phyloP scores from a whole-genome alignment of 2,113 vertebrate genomes.

The Fulmarus glacialis region DNA sequence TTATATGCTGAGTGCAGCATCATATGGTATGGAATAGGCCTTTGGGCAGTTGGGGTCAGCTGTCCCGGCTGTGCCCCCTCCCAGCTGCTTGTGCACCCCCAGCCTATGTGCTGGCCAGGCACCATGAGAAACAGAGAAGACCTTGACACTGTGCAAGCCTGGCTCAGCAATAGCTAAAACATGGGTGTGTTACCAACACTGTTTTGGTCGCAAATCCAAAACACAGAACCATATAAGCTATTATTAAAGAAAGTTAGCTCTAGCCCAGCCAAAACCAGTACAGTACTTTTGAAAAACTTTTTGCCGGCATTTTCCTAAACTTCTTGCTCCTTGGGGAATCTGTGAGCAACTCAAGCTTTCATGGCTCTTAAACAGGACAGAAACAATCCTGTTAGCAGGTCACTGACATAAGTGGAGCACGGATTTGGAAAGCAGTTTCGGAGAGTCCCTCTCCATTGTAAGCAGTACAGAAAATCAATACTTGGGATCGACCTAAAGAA shows the following conservation, averaged over 20 bases:
- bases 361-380: neutral
- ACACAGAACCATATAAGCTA: accelerated
- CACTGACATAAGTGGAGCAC: accelerated
- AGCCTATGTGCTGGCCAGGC: accelerated
- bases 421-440: neutral
- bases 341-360: neutral
- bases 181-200: neutral
- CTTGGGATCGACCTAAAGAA: neutral
- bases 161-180: neutral
- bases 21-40: accelerated
- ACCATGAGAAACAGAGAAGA: neutral
- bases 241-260: neutral
- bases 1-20: accelerated
- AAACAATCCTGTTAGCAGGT: neutral
- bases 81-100: neutral
- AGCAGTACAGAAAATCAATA: neutral
- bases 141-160: neutral
- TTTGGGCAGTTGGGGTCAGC: neutral
- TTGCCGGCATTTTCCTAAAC: neutral
- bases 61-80: neutral
- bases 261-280: neutral
- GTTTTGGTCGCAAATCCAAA: neutral
- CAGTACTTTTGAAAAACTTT: neutral
- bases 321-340: neutral
- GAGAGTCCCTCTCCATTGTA: neutral